These are phyloP conservation scores for Euschistus heros DNA, from an alignment of 1,140 invertebrate genomes.

Conservation along the genomic window DNA sequence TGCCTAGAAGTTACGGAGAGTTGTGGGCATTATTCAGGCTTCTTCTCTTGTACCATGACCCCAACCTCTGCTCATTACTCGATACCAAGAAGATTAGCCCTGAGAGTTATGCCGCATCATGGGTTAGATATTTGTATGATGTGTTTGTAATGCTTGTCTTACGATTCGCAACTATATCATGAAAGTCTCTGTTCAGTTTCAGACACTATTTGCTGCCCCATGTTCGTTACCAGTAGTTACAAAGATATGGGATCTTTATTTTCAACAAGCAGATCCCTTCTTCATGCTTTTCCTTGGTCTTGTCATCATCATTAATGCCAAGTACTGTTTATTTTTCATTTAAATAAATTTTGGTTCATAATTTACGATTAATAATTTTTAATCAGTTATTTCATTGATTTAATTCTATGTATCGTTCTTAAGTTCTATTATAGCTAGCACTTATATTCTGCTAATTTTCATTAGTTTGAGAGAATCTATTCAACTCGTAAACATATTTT, in stretches of 20 bases:
- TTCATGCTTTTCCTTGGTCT: constrained; percentile 90
- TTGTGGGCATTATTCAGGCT: constrained; percentile 70
- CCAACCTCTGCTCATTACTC: constrained; percentile 89
- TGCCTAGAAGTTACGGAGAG: constrained; percentile 52
- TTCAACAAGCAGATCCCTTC: constrained; percentile 92
- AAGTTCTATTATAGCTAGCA: no score
- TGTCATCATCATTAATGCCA: constrained; percentile 93
- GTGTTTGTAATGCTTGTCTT: no score
- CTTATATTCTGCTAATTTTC: no score
- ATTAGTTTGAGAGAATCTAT: no score
- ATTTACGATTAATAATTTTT: background rate
- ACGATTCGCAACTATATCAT: background rate
- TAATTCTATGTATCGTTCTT: no score
- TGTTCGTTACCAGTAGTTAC: constrained; percentile 78
- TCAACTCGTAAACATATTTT: no score
- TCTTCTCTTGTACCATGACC: constrained; percentile 92
- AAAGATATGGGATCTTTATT: constrained; percentile 95
- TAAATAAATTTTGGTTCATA: background rate
- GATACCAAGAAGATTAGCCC: constrained; percentile 92
- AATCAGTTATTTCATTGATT: background rate
- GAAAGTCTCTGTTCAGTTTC: constrained; percentile 45
- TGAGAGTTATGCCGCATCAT: constrained; percentile 77
- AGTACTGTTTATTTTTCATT: constrained; percentile 38
- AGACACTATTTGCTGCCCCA: constrained; percentile 76
- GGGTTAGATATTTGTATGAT: constrained; percentile 45